Evolutionary conservation across 2,888 invertebrate genomes (phyloP).

Genomic region (Aplocera efformata): DNA sequence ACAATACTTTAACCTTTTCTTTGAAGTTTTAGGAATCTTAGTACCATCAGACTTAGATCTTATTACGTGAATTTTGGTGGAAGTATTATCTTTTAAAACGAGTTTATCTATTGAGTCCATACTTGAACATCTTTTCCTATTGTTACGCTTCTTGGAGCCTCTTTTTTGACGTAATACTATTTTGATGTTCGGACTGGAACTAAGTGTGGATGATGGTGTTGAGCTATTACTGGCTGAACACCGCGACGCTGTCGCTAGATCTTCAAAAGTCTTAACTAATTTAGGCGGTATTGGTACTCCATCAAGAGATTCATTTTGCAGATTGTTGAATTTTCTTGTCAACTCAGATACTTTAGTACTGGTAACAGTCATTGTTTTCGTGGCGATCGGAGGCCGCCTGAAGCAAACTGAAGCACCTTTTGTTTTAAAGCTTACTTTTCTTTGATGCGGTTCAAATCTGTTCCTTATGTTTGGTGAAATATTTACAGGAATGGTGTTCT

Average conservation of each 20-base stretch:
- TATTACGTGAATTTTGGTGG: slow-evolving; percentile 57
- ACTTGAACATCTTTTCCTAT: slow-evolving; percentile 74
- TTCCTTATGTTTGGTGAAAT: slow-evolving; percentile 47
- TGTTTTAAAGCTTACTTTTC: slow-evolving; percentile 83
- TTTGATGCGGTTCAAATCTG: slow-evolving; percentile 59
- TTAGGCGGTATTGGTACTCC: slow-evolving; percentile 76
- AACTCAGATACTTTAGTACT: slow-evolving; percentile 84
- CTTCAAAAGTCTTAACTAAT: slow-evolving; percentile 76
- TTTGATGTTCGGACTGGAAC: slow-evolving; percentile 74
- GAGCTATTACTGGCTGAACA: slow-evolving; percentile 63
- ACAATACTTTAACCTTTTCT: slow-evolving; percentile 60
- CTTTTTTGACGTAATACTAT: slow-evolving; percentile 66
- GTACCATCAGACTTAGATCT: slow-evolving; percentile 74
- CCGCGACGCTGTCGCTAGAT: slow-evolving; percentile 50
- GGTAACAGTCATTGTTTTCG: slow-evolving; percentile 71
- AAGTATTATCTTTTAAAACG: slow-evolving; percentile 46
- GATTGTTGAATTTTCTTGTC: slow-evolving; percentile 85
- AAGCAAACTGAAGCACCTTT: slow-evolving; percentile 72
- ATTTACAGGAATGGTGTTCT: slow-evolving; percentile 39
- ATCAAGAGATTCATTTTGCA: slow-evolving; percentile 70
- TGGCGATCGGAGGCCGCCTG: slow-evolving; percentile 60
- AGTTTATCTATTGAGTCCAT: slow-evolving; percentile 71
- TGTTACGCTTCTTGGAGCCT: slow-evolving; percentile 69
- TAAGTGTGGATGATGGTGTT: slow-evolving; percentile 69
- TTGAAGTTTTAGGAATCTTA: slow-evolving; percentile 65